Base-by-base conservation (phyloP, 2,113 vertebrate species). In the Diphyllodes magnificus region DNA sequence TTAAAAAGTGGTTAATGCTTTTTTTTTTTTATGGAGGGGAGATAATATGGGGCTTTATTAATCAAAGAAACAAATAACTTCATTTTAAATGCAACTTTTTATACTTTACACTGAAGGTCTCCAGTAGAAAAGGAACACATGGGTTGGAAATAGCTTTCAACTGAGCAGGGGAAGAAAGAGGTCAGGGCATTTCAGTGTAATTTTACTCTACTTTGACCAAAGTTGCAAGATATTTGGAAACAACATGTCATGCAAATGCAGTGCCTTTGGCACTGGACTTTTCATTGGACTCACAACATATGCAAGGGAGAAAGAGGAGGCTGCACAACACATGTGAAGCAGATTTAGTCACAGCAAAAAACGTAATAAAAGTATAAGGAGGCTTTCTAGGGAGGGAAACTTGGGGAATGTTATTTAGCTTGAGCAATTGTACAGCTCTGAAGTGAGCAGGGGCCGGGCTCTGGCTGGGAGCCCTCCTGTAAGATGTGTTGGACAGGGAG, bases 161-260 rank as follows among this genome's bases (percentile, higher is more conserved):
- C 4, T 3, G 22, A 50, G 30, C 7, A 57, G 16, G 2, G 17
- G 10, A 40, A 30, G 16, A 61, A 39, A 53, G 24, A 31, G 7
- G 40, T 57, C 60, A 54, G 73, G 49, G 69, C 31, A 59, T 44
- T 78, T 89, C 57, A 59, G 40, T 9, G 10, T 51, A 42, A 82
- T 78, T 94, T 92, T 64, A 65, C 71, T 54, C 71, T 33, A 71
- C 63, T 89, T 87, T 79, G 65, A 86, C 75, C 63, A 1, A 72
- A 86, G n/a, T 75, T 70, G 85, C 42, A 80, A 88, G 86, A 30
- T 50, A 80, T 80, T 90, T 97, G 90, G 92, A 95, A 93, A 83
- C 44, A 77, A 63, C 54, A 49, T 24, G 7, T 80, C 71, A 76
- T 45, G 49, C 9, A 6, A 65, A 78, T 42, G 53, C 90, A 91